Conservation (phyloP, 2,888 invertebrate genomes). For the Tipula unca region DNA sequence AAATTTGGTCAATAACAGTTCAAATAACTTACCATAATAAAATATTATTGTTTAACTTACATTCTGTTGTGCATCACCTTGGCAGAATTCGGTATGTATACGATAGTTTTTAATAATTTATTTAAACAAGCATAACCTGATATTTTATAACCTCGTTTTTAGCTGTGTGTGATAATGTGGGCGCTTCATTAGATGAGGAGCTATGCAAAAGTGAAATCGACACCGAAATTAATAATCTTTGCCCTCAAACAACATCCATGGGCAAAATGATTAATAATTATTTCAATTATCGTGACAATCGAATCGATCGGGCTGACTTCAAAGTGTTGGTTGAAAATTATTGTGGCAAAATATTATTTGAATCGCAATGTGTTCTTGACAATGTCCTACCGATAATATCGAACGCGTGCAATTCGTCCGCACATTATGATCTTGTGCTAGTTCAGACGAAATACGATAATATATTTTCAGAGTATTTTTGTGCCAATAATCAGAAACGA, state of each 20-base stretch:
- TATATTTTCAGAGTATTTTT: not conserved
- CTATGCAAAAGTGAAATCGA: not conserved
- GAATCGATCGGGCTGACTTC: not conserved
- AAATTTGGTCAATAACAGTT: not conserved
- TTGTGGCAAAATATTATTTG: not conserved
- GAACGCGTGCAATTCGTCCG: not conserved
- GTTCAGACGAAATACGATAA: not conserved
- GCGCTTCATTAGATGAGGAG: not conserved
- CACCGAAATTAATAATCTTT: not conserved
- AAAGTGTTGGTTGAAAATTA: not conserved
- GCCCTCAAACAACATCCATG: not conserved
- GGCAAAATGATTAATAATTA: not conserved
- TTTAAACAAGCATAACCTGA: not conserved
- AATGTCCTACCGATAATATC: not conserved
- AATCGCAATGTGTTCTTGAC: not conserved
- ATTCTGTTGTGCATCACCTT: not conserved
- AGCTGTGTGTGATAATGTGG: not conserved
- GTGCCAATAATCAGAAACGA: not conserved
- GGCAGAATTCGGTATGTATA: not conserved
- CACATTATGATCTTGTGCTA: not conserved
- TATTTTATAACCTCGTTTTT: not conserved
- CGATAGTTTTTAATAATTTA: not conserved
- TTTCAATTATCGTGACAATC: not conserved
- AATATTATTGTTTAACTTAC: not conserved
- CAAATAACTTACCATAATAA: not conserved